Evolutionary conservation across 2,113 vertebrate genomes (phyloP).

Genomic region (Sylvietta virens): DNA sequence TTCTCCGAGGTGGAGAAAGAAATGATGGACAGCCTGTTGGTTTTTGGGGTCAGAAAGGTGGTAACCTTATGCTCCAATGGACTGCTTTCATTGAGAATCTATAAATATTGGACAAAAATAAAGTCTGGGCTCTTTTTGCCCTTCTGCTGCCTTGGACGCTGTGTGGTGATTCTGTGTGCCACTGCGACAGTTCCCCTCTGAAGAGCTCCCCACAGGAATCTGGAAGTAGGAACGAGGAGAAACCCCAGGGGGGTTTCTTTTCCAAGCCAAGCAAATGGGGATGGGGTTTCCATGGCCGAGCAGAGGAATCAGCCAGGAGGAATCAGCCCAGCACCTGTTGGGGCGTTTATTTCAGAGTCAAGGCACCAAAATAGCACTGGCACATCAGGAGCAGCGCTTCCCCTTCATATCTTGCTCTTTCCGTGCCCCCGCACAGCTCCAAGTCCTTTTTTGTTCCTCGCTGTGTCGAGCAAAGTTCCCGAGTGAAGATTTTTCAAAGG

Average conservation of each 20-base stretch:
- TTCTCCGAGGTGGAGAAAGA: no score
- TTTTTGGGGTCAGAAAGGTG: no score
- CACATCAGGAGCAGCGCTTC: not conserved
- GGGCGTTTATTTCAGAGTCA: not conserved
- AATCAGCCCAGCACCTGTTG: not conserved
- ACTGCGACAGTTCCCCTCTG: no score
- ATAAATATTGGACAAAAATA: no score
- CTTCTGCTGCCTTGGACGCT: no score
- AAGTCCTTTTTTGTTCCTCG: not conserved
- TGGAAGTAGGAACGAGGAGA: rapidly evolving
- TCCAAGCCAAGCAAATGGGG: not conserved
- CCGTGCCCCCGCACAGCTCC: not conserved
- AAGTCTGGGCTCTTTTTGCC: no score
- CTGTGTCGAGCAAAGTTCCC: not conserved
- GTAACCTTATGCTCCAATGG: no score
- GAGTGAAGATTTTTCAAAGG: constrained; percentile 49
- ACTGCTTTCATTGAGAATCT: no score
- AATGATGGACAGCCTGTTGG: no score
- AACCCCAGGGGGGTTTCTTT: not conserved
- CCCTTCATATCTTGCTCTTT: not conserved
- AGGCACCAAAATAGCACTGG: not conserved
- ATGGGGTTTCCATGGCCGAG: not conserved
- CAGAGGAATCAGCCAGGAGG: not conserved
- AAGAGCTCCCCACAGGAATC: not conserved
- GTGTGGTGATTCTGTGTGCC: no score